Evolutionary conservation across 2,888 invertebrate genomes (phyloP), one percentile per base, ranked within the genome.

Genomic region (Buathra laborator): DNA sequence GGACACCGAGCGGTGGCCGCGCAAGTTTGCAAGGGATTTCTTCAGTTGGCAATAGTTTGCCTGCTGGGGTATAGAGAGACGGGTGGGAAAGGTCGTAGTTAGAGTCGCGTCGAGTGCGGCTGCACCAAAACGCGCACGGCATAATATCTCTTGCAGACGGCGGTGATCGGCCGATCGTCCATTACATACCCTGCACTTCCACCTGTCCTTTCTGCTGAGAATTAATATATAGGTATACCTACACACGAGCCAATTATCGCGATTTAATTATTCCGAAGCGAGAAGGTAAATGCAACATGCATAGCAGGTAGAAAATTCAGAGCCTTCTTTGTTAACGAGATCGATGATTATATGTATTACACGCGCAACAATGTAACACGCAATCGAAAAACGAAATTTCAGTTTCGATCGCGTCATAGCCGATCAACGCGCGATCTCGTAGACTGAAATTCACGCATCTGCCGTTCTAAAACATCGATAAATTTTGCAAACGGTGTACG

Each of bases 31-130:
- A 24, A 16, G 51, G 29, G 51, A 16, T 68, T 70, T 71, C 43
- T 67, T 37, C 12, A 24, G 83, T 81, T 86, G 78, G 85, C 79
- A 75, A 74, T 59, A 68, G 62, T 72, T 77, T 14, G 67, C 77
- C 56, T 44, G 82, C 72, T 81, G 85, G 79, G 82, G 76, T 56
- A 56, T 4, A 48, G 46, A 48, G 46, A 81, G 84, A 82, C 79
- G 86, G 84, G 86, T 87, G 87, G 88, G 88, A 91, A 92, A 92
- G 92, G 92, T 92, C 91, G 92, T 88, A 59, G 76, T 53, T 24
- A 86, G 87, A 88, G 88, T 89, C 77, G 88, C 62, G 64, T 16
- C 87, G 86, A 91, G 92, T 92, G 88, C 91, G 89, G 89, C 89
- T 90, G 92, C 88, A 91, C 92, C 87, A 59, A 87, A 66, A 53